phyloP scores from a whole-genome alignment of 2,797 vertebrate species.

The Periophthalmus magnuspinnatus region DNA sequence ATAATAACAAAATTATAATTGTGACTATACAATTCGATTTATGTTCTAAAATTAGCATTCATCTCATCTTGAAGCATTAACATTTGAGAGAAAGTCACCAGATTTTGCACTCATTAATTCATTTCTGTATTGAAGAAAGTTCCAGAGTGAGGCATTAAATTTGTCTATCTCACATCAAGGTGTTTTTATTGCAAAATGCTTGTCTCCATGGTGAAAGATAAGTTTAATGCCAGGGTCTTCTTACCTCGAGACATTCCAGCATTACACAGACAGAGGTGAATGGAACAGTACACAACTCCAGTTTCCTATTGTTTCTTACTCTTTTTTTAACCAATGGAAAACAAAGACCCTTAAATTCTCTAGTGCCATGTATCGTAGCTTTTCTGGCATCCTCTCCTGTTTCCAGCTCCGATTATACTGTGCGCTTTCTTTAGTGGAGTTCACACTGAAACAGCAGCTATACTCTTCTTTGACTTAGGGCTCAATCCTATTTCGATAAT shows the following conservation, averaged over 20 bases:
- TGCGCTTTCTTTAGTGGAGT: slow-evolving; percentile 21
- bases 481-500: slow-evolving; percentile 55
- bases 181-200: not conserved
- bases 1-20: no score
- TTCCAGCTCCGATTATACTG: slow-evolving; percentile 22
- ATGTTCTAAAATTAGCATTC: no score
- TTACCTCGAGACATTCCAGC: not conserved
- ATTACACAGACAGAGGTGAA: not conserved
- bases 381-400: slow-evolving; percentile 15
- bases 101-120: no score
- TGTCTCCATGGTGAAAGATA: not conserved
- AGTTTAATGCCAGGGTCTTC: not conserved
- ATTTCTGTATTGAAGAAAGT: no score
- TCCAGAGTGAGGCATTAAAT: no score
- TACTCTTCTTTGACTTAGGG: slow-evolving; percentile 20
- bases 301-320: not conserved
- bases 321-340: not conserved
- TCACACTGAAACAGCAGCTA: slow-evolving; percentile 26
- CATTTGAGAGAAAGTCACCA: no score
- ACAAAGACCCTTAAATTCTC: not conserved
- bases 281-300: not conserved
- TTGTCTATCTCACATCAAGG: no score
- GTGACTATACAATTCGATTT: no score
- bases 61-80: no score
- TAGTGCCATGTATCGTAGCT: not conserved